Conservation (phyloP, 2,113 vertebrate genomes). For the Odontesthes bonariensis region DNA sequence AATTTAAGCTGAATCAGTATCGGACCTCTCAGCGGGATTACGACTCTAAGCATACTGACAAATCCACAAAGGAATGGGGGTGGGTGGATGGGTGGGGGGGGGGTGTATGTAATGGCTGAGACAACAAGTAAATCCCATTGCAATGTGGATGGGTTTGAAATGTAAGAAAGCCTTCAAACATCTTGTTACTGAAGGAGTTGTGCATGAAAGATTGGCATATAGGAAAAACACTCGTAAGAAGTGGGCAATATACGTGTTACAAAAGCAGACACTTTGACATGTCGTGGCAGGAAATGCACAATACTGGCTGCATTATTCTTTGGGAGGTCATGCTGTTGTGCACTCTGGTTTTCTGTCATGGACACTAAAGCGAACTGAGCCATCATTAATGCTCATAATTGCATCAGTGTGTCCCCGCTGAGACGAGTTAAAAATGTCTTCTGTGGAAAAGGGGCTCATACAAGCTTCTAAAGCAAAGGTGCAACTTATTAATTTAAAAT, state of each 20-base stretch:
- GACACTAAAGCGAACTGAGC: not conserved
- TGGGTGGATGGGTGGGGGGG: too few species aligned
- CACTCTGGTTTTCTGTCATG: not conserved
- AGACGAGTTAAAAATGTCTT: not conserved
- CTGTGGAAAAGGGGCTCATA: not conserved
- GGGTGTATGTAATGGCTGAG: too few species aligned
- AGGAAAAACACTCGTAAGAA: too few species aligned
- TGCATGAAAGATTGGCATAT: not conserved
- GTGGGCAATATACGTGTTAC: not conserved
- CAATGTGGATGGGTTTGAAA: not conserved
- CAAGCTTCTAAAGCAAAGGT: too few species aligned
- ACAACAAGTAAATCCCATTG: not conserved
- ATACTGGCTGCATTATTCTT: not conserved
- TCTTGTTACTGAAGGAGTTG: conserved; percentile 3
- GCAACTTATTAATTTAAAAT: too few species aligned
- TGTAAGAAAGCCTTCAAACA: not conserved
- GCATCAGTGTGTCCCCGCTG: not conserved
- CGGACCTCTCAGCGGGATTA: not conserved
- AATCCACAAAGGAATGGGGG: not conserved
- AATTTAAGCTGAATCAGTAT: not conserved
- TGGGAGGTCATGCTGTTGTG: not conserved
- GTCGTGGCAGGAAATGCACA: not conserved
- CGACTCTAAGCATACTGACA: not conserved
- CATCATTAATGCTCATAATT: not conserved
- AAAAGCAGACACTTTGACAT: not conserved